Evolutionary conservation across 2,888 invertebrate species (phyloP), one percentile per base, ranked within the genome.

Genomic region (Abscondita cerata): DNA sequence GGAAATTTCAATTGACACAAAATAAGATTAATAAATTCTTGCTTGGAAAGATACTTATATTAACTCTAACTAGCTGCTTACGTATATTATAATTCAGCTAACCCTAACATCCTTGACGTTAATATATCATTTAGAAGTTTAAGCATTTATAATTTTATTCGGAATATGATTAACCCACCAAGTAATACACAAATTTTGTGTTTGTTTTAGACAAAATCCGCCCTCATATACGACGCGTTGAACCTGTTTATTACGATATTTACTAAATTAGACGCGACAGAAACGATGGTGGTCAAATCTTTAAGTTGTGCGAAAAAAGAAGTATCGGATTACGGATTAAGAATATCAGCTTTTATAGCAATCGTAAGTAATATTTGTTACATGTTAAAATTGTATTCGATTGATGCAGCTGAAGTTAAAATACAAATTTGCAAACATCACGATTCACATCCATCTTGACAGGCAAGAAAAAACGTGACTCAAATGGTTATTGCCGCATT

Each of bases 221-320:
- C 89, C 2, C 77, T 91, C 20, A 82, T 90, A 58, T 88, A 89
- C 73, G 91, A 91, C 76, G 89, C 90, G 0, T 84, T 91, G 1
- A 83, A 84, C 71, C 78, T 89, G 62, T 89, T 90, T 73, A 85
- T 87, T 6, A 85, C 84, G 66, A 86, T 87, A 0, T 76, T 75
- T 64, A 67, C 73, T 9, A 71, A 76, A 59, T 62, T 77, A 68
- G 75, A 76, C 41, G 54, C 50, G 13, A 69, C 71, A 0, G 68
- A 74, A 59, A 68, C 70, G 63, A 68, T 76, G 50, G 62, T 53
- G 16, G 62, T 72, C 18, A 67, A 65, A 16, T 69, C 73, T 5
- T 62, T 79, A 55, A 73, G 66, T 59, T 80, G 79, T 66, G 67
- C 69, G 6, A 62, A 62, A 15, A 52, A 67, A 38, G 66, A 69